Conservation (phyloP, 2,797 vertebrate species). For the Muscicapa comitata region DNA sequence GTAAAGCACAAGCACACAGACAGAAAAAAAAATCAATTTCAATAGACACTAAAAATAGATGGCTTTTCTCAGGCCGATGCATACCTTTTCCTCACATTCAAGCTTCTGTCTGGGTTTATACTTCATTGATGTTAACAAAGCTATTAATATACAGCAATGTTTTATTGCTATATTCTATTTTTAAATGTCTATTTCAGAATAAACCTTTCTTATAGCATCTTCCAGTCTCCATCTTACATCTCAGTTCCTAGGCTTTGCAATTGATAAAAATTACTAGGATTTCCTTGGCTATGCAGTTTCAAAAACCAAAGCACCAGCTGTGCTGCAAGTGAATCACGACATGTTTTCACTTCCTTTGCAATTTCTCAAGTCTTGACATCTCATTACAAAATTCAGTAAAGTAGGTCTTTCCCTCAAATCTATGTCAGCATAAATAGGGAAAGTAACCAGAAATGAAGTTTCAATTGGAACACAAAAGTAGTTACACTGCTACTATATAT, state of each 20-base stretch:
- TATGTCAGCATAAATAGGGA: not conserved
- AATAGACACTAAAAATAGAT: conserved; percentile 52
- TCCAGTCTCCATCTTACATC: not conserved
- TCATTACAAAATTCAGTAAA: not conserved
- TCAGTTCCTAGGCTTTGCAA: not conserved
- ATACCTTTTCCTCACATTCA: not conserved
- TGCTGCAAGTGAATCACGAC: not conserved
- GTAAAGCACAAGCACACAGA: not conserved
- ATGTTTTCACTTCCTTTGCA: conserved; percentile 1
- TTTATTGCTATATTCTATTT: not conserved
- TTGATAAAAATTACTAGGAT: not conserved
- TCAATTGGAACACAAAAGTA: not conserved
- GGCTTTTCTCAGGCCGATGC: not conserved
- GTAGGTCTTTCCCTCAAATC: not conserved
- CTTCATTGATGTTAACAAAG: conserved; percentile 34
- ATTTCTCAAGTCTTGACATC: conserved; percentile 8
- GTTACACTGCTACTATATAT: not conserved
- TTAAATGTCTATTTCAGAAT: not conserved
- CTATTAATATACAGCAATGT: conserved; percentile 21
- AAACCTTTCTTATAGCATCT: not conserved
- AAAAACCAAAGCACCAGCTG: not conserved
- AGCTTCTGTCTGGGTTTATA: not conserved
- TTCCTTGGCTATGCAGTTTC: not conserved
- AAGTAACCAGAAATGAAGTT: not conserved
- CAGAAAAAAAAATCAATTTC: conserved; percentile 41